Evolutionary conservation across 2,113 vertebrate genomes (phyloP), one percentile per base, ranked within the genome.

Genomic region (Lota lota): DNA sequence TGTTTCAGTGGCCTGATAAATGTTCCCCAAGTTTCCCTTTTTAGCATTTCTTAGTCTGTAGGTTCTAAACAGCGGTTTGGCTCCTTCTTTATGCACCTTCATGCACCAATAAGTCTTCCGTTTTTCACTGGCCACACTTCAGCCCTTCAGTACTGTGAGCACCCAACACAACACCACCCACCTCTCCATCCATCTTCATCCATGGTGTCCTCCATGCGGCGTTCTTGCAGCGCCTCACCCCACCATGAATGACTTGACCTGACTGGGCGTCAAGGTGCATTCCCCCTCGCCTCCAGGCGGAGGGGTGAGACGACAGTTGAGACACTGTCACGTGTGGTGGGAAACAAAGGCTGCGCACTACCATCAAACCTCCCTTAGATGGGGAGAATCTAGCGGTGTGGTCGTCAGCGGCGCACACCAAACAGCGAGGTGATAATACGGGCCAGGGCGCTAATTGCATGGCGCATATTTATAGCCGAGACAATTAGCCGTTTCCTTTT

Each of bases 401-500:
- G 77, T 87, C 83, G 85, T 85, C 83, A 79, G 82, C 62, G 53
- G 59, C 5, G 16, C 16, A 78, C 79, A 90, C 87, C 84, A 89
- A 91, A 90, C 83, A 78, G 84, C 71, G 88, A 90, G 88, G 89
- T 91, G 92, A 93, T 93, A 92, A 93, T 89, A 85, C 87, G 81
- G 91, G 91, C 91, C 92, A 90, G 91, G 83, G 83, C 65, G 86
- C 90, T 93, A 92, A 93, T 93, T 93, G 90, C 92, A 90, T 89
- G 84, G 80, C 78, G 91, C 92, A 92, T 92, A 93, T 93, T 93
- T 92, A 93, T 93, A 92, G 90, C 89, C 86, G 87, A 93, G 91
- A 92, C 91, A 93, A 93, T 93, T 92, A 92, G 91, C 88, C 83
- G 87, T 83, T 84, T 86, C 89, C 91, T 93, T 93, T 93, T 93